Percentiles rank a stretch among this genome's conserved stretches.
Conservation (phyloP, 2,888 invertebrate genomes). For the Malachius bipustulatus region DNA sequence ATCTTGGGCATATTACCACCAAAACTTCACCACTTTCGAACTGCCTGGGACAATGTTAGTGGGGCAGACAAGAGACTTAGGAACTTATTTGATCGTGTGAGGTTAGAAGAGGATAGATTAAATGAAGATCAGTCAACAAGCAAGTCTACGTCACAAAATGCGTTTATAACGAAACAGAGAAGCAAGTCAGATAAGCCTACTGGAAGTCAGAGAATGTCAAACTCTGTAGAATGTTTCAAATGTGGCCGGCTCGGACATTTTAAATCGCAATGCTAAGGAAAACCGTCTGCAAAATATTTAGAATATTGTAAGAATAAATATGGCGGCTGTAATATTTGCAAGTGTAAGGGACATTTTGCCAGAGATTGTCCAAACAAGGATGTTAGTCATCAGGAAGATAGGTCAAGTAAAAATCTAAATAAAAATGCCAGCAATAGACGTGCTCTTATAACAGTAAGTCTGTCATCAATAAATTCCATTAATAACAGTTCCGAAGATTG, state of each 20-base stretch:
- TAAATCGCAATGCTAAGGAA: conserved; percentile 18
- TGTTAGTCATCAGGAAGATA: conserved; percentile 9
- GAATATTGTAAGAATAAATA: conserved; percentile 23
- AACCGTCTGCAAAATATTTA: conserved; percentile 20
- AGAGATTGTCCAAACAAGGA: conserved; percentile 19
- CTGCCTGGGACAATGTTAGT: conserved; percentile 11
- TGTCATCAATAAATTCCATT: conserved; percentile 12
- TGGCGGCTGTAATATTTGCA: conserved; percentile 22
- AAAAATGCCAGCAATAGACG: no score
- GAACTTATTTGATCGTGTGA: no score
- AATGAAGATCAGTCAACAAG: no score
- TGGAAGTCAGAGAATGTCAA: no score
- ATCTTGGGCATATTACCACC: conserved; percentile 13
- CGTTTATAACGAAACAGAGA: no score
- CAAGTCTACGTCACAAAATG: no score
- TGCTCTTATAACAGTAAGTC: conserved; percentile 11
- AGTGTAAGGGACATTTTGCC: conserved; percentile 22
- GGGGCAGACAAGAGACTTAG: no score
- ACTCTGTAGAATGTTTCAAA: conserved; percentile 17
- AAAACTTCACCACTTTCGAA: conserved; percentile 9
- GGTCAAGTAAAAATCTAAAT: background rate
- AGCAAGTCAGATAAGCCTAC: no score
- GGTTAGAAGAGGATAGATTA: no score
- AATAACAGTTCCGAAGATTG: conserved; percentile 9
- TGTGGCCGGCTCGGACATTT: conserved; percentile 22